Evolutionary conservation across 2,797 vertebrate genomes (phyloP), one percentile per base, ranked within the genome.

Genomic region (Muscicapa comitata): DNA sequence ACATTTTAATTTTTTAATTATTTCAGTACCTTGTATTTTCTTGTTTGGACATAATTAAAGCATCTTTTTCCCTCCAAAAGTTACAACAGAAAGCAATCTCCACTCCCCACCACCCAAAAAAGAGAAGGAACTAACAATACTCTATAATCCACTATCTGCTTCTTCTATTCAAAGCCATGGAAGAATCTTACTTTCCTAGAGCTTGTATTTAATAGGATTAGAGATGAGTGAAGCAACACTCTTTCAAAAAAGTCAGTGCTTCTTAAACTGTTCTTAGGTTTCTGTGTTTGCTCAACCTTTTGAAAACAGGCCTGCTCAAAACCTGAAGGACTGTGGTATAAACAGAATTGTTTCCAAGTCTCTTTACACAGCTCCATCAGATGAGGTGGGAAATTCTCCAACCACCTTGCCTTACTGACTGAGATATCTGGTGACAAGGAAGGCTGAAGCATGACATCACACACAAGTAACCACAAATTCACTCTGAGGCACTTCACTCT

Each of bases 271-370:
- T 92, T 96, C 83, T 95, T 88, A 84, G 90, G 65, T 45, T 91
- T 91, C 93, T 94, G 10, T 84, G 86, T 95, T 97, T 97, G 92
- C 59, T 96, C 66, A 96, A 82, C 12, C 63, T 97, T 84, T 96
- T 94, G 91, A 97, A 96, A 96, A 96, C 15, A 80, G 68, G 31
- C 42, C 92, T 95, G 75, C 66, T 88, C 62, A 70, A 91, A 97
- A 96, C 78, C 72, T 55, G 80, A 79, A 92, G 77, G 66, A 94
- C 48, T 95, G 93, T 92, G 55, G 86, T 94, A 72, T 66, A 57
- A 93, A 93, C 14, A 67, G n/a, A 95, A 94, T 42, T 88, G 40
- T 33, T 95, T 40, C 95, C 93, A 92, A 92, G 75, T 93, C 70
- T 90, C 95, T 93, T 88, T 75, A 73, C 24, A 88, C 33, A 57